Evolutionary conservation across 2,797 vertebrate species (phyloP), one percentile per base, ranked within the genome.

Genomic region (Austrolebias charrua): DNA sequence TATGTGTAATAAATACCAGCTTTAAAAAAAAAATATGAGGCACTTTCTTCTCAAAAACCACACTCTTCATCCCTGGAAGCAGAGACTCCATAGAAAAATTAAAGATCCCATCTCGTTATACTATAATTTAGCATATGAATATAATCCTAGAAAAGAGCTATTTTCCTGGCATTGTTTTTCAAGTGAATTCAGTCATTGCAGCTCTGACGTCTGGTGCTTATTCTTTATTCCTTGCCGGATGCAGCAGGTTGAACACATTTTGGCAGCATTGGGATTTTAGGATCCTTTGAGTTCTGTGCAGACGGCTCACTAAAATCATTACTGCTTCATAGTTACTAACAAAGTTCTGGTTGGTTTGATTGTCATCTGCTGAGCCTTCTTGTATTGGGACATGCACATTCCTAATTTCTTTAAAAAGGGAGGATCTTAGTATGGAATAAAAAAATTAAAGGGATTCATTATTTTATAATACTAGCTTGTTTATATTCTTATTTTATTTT

Each of bases 341-440:
- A n/a, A 33, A 31, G 18, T 52, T 62, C 28, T 12, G 14, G n/a
- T 53, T 35, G 40, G 49, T 45, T 62, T 53, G 44, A 31, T 43
- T 3, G 33, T 29, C 29, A 29, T 11, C 24, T 53, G 49, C 38
- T 33, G 28, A 29, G 16, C 4, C 18, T 45, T 20, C 29, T 18
- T 33, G 13, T 53, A 7, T 52, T 33, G n/a, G 18, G 13, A 5
- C 28, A 53, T 31, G 29, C 29, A 44, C n/a, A 9, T 19, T 38
- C 19, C 14, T 19, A 35, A 60, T 60, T 11, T 19, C 10, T 53
- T 20, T 35, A 38, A 35, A n/a, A 53, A 18, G n/a, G 18, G n/a
- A n/a, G n/a, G n/a, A 24, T 24, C 3, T 24, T 24, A 24, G 2
- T 24, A 24, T 24, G 24, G 24, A 24, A 24, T 24, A 2, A 24